These are phyloP conservation scores for Carposina sasakii DNA, from an alignment of 1,140 invertebrate species.

Conservation along the genomic window DNA sequence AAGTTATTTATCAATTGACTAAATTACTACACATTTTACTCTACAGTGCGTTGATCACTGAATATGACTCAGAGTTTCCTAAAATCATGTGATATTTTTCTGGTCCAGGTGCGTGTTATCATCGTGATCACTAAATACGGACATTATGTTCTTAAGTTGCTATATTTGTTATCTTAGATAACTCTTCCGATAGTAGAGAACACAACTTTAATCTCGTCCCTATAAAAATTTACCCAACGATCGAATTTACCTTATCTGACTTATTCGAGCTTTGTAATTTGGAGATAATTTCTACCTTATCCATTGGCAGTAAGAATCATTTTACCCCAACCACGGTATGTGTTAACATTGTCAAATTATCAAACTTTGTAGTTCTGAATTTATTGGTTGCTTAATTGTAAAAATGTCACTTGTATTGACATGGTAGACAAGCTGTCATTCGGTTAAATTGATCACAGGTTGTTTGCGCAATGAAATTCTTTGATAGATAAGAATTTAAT, in stretches of 20 bases:
- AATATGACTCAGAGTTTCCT: too few species aligned
- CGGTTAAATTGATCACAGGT: slow-evolving; percentile 65
- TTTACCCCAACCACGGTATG: slow-evolving; percentile 27
- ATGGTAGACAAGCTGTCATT: slow-evolving; percentile 63
- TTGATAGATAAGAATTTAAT: slow-evolving; percentile 64
- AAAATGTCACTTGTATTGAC: slow-evolving; percentile 64
- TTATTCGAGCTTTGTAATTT: too few species aligned
- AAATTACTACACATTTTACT: too few species aligned
- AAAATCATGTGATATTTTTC: slow-evolving; percentile 40
- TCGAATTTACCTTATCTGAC: too few species aligned
- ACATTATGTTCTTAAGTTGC: too few species aligned
- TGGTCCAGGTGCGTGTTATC: slow-evolving; percentile 40
- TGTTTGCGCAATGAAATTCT: slow-evolving; percentile 67
- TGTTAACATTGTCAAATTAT: slow-evolving; percentile 19
- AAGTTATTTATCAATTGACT: too few species aligned
- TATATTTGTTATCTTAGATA: slow-evolving; percentile 62
- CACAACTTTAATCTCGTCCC: slow-evolving; percentile 67
- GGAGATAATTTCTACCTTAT: neutral
- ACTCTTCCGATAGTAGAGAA: slow-evolving; percentile 58
- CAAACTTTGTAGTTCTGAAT: slow-evolving; percentile 47
- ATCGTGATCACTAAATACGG: too few species aligned
- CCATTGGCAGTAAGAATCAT: slow-evolving; percentile 32
- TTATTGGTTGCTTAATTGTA: slow-evolving; percentile 69
- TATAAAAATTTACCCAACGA: slow-evolving; percentile 68
- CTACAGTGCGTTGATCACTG: too few species aligned